These are phyloP conservation scores for Nemopilema nomurai DNA, from an alignment of 30 jellyfish, hydroid and myxozoan genomes.

Conservation along the genomic window DNA sequence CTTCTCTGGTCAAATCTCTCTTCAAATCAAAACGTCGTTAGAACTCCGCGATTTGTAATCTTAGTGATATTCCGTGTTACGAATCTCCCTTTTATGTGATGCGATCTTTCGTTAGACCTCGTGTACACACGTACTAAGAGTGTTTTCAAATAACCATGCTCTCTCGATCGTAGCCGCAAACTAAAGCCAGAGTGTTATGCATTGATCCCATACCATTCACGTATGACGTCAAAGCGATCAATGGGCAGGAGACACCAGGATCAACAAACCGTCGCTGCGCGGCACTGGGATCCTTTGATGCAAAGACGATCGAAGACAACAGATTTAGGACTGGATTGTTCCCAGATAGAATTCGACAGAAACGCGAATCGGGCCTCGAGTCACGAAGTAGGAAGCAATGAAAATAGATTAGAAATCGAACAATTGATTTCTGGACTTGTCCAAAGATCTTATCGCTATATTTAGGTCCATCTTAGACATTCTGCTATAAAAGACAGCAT, in stretches of 20 bases:
- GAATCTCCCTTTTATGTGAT: background rate
- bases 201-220: background rate
- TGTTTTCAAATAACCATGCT: background rate
- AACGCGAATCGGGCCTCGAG: background rate
- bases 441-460: background rate
- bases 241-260: background rate
- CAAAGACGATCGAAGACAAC: background rate
- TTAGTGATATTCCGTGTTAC: background rate
- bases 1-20: background rate
- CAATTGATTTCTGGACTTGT: background rate
- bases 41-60: background rate
- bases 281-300: background rate
- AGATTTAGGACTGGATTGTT: background rate
- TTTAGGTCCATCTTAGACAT: background rate
- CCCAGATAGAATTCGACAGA: background rate
- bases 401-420: background rate
- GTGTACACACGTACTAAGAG: background rate
- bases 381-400: background rate
- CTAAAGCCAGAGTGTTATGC: background rate
- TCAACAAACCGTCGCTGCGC: background rate
- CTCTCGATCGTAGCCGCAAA: background rate
- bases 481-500: background rate
- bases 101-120: background rate
- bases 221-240: background rate
- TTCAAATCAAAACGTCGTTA: background rate